Conservation (phyloP, 2,113 vertebrate species). For the Phainopepla nitens region DNA sequence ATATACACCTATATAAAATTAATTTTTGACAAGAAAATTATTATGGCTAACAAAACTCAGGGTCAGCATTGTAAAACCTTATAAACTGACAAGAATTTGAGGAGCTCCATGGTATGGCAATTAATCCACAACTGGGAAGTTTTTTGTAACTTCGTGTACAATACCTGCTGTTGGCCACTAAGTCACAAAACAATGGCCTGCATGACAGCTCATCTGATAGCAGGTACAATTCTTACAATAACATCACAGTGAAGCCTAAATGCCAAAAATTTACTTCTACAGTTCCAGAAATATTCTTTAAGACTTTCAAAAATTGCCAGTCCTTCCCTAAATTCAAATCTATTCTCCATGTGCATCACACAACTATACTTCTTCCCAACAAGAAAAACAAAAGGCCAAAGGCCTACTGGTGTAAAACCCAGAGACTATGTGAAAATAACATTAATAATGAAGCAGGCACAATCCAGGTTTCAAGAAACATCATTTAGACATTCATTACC, state of each 20-base stretch:
- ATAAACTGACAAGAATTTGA: background rate
- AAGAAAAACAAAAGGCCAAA: background rate
- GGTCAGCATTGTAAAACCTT: background rate
- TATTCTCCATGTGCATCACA: background rate
- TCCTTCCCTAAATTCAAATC: background rate
- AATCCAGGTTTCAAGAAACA: background rate
- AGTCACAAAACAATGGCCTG: background rate
- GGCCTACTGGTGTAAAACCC: background rate
- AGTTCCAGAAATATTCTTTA: background rate
- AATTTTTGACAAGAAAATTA: background rate
- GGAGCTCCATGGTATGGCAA: accelerated
- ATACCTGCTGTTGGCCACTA: background rate
- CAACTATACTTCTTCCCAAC: background rate
- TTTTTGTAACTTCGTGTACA: background rate
- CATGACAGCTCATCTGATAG: background rate
- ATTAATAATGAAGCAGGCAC: background rate
- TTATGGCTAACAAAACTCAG: background rate
- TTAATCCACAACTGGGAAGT: background rate
- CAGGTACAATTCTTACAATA: background rate
- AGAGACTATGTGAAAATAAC: background rate
- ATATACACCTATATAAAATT: background rate
- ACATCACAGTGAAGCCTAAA: background rate
- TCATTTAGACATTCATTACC: background rate
- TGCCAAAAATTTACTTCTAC: background rate
- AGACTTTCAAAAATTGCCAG: background rate